Base-by-base conservation (phyloP, 1,140 invertebrate species). In the Penaeus japonicus region DNA sequence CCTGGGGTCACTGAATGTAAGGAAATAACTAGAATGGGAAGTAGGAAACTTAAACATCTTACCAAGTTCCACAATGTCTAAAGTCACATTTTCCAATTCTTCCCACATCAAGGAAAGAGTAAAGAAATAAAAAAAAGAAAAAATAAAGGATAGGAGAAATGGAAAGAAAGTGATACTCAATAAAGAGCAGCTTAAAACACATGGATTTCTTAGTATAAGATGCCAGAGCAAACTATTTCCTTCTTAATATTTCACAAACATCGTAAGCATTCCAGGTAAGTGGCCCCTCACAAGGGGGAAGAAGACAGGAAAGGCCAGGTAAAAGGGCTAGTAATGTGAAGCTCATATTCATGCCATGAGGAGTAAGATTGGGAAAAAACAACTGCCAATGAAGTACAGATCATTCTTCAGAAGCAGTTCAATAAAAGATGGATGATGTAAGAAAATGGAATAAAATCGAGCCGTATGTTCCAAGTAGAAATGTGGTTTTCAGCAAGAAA, bases 401-500 rank as follows among this genome's bases (percentile, higher is more conserved):
- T 73, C 39, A 84, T 15, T 27, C 65, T 84, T 84, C 83, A 84
- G 24, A 73, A 75, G 83, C 83, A 84, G 65, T 84, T 84, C 62
- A 39, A 39, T 73, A 30, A 32, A 4, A 73, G 53, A 30, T 54
- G 62, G 30, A 70, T 7, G 35, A 54, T 73, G 3, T 70, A 24
- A 75, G 59, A 84, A 84, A 10, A 39, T 65, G 24, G 27, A 18
- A 24, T 24, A 84, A 84, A 70, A 39, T 75, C 73, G 24, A 75
- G n/a, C 39, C 57, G n/a, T 32, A 54, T 39, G 39, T 39, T 39
- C 39, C 39, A 39, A 39, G 39, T 39, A 39, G 35, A 81, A 15
- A 59, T 27, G 32, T 18, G 59, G 39, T 2, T 73, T 30, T 17
- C 24, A 73, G 32, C 17, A 24, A 79, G 22, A 79, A 80, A 62